Evolutionary conservation across 2,797 vertebrate genomes (phyloP).

Genomic region (Hoplostethus atlanticus): DNA sequence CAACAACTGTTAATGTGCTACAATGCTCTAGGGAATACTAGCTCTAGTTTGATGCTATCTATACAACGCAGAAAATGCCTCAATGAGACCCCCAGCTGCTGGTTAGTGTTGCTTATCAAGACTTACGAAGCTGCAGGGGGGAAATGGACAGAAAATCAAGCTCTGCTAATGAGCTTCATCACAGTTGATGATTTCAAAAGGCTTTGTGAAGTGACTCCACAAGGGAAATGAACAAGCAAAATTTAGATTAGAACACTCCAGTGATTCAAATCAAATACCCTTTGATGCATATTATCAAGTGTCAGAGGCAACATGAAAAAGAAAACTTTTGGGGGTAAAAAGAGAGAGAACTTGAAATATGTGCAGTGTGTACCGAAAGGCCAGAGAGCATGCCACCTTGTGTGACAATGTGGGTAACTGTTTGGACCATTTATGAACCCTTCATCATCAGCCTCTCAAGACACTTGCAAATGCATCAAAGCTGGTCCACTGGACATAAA

Average conservation of each 20-base stretch:
- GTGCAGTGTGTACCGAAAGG: not conserved
- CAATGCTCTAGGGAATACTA: constrained; percentile 38
- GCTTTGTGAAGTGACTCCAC: constrained; percentile 68
- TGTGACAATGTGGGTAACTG: not conserved
- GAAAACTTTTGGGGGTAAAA: not conserved
- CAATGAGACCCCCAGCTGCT: constrained; percentile 57
- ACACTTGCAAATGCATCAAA: constrained; percentile 39
- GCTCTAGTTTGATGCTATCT: constrained; percentile 33
- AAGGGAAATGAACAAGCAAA: constrained; percentile 65
- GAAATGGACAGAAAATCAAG: constrained; percentile 59
- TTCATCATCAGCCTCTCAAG: constrained; percentile 14
- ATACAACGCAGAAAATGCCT: constrained; percentile 35
- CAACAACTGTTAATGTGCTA: constrained; percentile 37
- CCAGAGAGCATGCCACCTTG: not conserved
- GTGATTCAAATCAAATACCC: constrained; percentile 55
- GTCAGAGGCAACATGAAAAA: constrained; percentile 26
- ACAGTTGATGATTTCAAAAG: constrained; percentile 77
- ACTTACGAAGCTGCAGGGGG: constrained; percentile 60
- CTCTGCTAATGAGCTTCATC: constrained; percentile 80
- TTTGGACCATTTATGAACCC: constrained; percentile 7
- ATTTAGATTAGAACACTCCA: constrained; percentile 65
- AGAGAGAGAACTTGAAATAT: not conserved
- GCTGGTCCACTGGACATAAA: constrained; percentile 19
- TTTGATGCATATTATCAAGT: constrained; percentile 58
- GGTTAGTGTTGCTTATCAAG: constrained; percentile 69